Evolutionary conservation across 2,797 vertebrate genomes (phyloP), one percentile per base, ranked within the genome.

Genomic region (Mustela erminea): DNA sequence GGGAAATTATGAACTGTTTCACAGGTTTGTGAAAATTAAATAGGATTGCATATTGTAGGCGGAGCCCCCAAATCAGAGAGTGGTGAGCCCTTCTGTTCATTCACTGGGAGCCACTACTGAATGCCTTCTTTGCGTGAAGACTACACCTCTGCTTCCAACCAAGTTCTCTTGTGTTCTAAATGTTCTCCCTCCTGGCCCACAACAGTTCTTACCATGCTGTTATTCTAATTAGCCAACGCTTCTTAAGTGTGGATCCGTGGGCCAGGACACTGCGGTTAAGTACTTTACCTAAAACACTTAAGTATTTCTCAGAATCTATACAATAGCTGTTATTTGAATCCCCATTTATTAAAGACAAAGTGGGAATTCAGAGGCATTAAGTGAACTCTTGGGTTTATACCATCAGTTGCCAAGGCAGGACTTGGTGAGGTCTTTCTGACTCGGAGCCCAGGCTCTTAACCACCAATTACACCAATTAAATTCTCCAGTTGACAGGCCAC

Each of bases 41-140:
- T 23, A 5, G 13, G 54, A 68, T 29, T 18, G 20, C 25, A 0
- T 43, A 11, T 27, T 4, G 12, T 0, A 14, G 2, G 62, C 13
- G 29, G 7, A 82, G 72, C 14, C n/a, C 13, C 12, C 32, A 87
- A 29, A 72, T 10, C 14, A 23, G 5, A 74, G 12, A 35, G 8
- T 1, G 0, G 5, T 74, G 12, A 35, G 13, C 0, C 0, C 35
- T 56, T 62, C 13, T 27, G 49, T 17, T 17, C 32, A 23, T 77
- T 49, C 17, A 1, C 5, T 0, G 12, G 9, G 4, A 49, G 35
- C 14, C 77, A 1, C 10, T 68, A 13, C 32, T 4, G 0, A 46
- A 66, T 38, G 12, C 3, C 41, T 54, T 13, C 18, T 68, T 77
- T 70, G 54, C 29, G 43, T 27, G 21, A n/a, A 17, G 8, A 9